Evolutionary conservation across 2,797 vertebrate species (phyloP).

Genomic region (Phrynocephalus forsythii): DNA sequence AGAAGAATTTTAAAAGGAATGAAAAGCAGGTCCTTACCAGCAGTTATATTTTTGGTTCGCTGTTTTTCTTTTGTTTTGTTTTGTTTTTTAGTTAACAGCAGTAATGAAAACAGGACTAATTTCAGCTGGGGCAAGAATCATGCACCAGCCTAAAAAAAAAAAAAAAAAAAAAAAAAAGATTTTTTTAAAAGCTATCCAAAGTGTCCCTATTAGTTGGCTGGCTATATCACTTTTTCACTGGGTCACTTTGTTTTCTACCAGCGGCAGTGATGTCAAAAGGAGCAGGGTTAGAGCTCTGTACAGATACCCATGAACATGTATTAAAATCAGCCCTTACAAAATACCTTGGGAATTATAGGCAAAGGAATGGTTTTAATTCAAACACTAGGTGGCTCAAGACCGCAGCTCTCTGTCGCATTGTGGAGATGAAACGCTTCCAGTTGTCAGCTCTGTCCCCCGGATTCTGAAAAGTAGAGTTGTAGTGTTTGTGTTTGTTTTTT

Average conservation of each 20-base stretch:
- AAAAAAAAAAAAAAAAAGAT: background rate
- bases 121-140: conserved; percentile 71
- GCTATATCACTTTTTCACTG: conserved; percentile 69
- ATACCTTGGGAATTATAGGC: conserved; percentile 68
- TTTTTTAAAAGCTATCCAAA: conserved; percentile 60
- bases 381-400: conserved; percentile 78
- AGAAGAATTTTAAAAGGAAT: conserved; percentile 65
- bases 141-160: conserved; percentile 63
- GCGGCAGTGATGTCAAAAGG: conserved; percentile 73
- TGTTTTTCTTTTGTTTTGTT: conserved; percentile 16
- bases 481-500: conserved; percentile 72
- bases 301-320: background rate
- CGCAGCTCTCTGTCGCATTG: conserved; percentile 57
- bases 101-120: conserved; percentile 71
- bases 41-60: conserved; percentile 73
- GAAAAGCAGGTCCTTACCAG: conserved; percentile 82
- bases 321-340: conserved; percentile 66
- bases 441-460: conserved; percentile 65
- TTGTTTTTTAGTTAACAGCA: conserved; percentile 46
- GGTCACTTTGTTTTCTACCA: conserved; percentile 77
- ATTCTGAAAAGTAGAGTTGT: conserved; percentile 77
- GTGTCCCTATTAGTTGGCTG: conserved; percentile 77
- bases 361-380: conserved; percentile 73
- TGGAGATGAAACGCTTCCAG: conserved; percentile 74
- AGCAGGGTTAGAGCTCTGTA: conserved; percentile 71